Evolutionary conservation across 2,113 vertebrate genomes (phyloP).

Genomic region (Hassar affinis): DNA sequence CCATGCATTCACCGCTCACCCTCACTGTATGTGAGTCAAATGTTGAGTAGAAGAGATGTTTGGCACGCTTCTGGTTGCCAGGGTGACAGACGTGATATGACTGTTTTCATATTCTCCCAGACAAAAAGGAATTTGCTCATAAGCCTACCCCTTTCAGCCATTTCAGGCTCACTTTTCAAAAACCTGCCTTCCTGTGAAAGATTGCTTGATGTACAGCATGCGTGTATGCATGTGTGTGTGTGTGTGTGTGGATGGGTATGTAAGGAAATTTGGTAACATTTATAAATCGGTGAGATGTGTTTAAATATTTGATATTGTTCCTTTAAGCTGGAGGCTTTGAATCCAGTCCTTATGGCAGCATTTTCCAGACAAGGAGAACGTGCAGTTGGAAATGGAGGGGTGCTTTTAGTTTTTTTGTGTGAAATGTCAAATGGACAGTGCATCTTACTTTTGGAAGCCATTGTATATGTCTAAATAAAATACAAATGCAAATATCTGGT

Average conservation of each 20-base stretch:
- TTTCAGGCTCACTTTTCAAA: background rate
- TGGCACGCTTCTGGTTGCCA: slow-evolving; percentile 62
- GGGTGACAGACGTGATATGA: slow-evolving; percentile 67
- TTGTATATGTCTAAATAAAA: background rate
- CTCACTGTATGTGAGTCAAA: slow-evolving; percentile 48
- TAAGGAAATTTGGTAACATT: background rate
- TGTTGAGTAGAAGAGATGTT: slow-evolving; percentile 55
- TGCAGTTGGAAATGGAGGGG: background rate
- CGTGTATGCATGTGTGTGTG: background rate
- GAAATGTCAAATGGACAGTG: background rate
- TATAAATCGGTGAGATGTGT: no score
- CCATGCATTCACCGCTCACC: slow-evolving; percentile 45
- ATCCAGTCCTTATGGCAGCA: background rate
- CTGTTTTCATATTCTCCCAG: slow-evolving; percentile 46
- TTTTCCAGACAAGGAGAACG: background rate
- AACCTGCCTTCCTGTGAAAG: background rate
- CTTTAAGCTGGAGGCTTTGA: background rate
- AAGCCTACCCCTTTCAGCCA: background rate
- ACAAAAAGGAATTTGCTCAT: slow-evolving; percentile 12
- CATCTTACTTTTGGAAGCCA: background rate
- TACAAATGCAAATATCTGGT: background rate
- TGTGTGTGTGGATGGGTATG: background rate
- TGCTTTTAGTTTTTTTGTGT: background rate
- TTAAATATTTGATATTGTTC: background rate
- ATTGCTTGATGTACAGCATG: background rate